A percentile compares a stretch with the other conserved stretches of the same genome.
These are phyloP conservation scores for Habroteleia sp. DNA, from an alignment of 2,888 invertebrate species.

Conservation along the genomic window DNA sequence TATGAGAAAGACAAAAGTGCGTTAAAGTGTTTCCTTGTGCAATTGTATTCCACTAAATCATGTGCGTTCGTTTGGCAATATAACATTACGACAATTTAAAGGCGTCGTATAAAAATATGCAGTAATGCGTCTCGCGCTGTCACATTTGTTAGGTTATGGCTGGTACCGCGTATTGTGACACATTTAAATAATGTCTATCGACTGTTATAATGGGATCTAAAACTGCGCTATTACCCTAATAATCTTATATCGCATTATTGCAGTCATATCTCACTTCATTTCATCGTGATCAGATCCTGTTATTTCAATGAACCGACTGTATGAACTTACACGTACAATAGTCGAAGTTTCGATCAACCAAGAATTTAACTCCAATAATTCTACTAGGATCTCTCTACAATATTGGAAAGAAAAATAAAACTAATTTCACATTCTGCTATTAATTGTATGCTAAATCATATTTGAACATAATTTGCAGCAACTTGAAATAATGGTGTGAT, in stretches of 20 bases:
- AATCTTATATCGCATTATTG: constrained; percentile 34
- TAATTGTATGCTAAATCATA: too few relatives aligned
- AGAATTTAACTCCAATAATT: too few relatives aligned
- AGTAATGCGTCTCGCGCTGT: constrained; percentile 3
- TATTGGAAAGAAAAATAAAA: too few relatives aligned
- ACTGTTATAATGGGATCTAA: constrained; percentile 35
- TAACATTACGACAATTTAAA: background rate
- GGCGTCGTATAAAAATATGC: background rate
- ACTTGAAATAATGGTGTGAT: too few relatives aligned
- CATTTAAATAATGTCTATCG: constrained; percentile 40
- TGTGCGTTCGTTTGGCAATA: background rate
- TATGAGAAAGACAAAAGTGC: too few relatives aligned
- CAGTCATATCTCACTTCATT: constrained; percentile 20
- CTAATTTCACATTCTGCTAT: too few relatives aligned
- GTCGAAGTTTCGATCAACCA: too few relatives aligned
- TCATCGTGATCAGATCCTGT: constrained; percentile 6
- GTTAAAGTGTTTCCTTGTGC: too few relatives aligned
- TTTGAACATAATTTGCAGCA: too few relatives aligned
- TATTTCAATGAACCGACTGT: constrained; percentile 26
- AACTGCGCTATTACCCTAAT: constrained; percentile 39
- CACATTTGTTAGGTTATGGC: constrained; percentile 14
- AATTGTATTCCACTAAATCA: too few relatives aligned
- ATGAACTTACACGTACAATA: too few relatives aligned
- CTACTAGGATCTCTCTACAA: too few relatives aligned
- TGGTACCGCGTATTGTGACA: constrained; percentile 16